Base-by-base conservation (phyloP, 1,140 invertebrate genomes). In the Babylonia areolata region DNA sequence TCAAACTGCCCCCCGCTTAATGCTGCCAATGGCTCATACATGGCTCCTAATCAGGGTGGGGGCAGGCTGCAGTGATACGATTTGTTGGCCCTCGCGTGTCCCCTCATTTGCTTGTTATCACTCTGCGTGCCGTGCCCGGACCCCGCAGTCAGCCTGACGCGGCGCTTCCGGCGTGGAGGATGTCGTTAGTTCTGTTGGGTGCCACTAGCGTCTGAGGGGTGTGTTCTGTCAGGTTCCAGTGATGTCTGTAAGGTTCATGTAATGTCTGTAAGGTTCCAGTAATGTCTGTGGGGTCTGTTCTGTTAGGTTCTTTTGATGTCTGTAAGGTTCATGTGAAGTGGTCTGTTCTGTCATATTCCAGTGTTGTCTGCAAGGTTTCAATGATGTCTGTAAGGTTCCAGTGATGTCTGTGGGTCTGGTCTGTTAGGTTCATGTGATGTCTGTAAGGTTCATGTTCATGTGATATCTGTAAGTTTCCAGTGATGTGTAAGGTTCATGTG, bases 111-210 rank as follows among this genome's bases (percentile, higher is more conserved):
- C 51, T 58, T 81, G 42, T 58, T 58, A 81, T 58, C 78, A 31
- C 75, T 81, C 83, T 90, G 85, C 88, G 81, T 82, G 81, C 58
- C 37, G 33, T 82, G 42, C 28, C 51, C 78, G 39, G 37, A n/a
- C n/a, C n/a, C n/a, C n/a, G n/a, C n/a, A n/a, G n/a, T n/a, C n/a
- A n/a, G n/a, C n/a, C n/a, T n/a, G n/a, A n/a, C n/a, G n/a, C 75
- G 75, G 23, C 35, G n/a, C 9, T n/a, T 20, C 75, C 35, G 39
- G 23, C 33, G 75, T 78, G n/a, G 33, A 20, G 35, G 39, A 37
- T 31, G 35, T 11, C 20, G 39, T 39, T 37, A 77, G 39, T 37
- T 37, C 39, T 3, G 31, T 6, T 78, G 75, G 75, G 11, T 37
- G 33, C 75, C 5, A 11, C 35, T 28, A 35, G 20, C 23, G 17